phyloP scores from a whole-genome alignment of 2,113 vertebrate genomes.

The Tapirus terrestris region DNA sequence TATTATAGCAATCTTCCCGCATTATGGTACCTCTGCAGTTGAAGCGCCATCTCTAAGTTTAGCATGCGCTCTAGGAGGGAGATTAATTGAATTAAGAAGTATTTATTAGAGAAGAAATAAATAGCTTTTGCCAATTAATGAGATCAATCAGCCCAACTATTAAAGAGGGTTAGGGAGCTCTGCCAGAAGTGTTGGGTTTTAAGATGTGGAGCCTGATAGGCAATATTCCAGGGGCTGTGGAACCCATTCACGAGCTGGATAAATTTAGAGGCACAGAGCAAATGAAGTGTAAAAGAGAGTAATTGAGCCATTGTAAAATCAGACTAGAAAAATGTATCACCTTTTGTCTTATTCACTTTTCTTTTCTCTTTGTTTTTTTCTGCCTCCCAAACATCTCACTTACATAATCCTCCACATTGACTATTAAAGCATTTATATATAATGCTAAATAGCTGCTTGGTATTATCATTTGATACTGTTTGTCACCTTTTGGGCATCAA shows the following conservation, averaged over 20 bases:
- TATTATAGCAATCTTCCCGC: conserved; percentile 58
- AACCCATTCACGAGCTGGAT: background rate
- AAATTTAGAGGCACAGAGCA: conserved; percentile 25
- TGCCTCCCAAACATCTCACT: background rate
- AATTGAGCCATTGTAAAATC: conserved; percentile 53
- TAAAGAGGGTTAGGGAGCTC: background rate
- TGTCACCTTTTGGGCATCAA: background rate
- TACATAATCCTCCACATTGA: background rate
- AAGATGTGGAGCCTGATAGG: background rate
- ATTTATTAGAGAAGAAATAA: conserved; percentile 72
- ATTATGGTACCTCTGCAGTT: background rate
- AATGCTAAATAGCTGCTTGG: background rate
- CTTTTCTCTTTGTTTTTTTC: background rate
- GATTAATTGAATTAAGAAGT: conserved; percentile 68
- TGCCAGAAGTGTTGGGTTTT: background rate
- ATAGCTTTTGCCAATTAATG: conserved; percentile 65
- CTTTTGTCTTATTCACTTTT: conserved; percentile 11
- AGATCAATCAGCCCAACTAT: conserved; percentile 33
- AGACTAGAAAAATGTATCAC: conserved; percentile 48
- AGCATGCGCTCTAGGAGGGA: conserved; percentile 34
- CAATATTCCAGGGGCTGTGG: conserved; percentile 13
- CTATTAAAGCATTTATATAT: background rate
- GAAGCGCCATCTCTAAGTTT: background rate
- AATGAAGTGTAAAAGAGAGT: conserved; percentile 60
- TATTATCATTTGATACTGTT: background rate